Percentiles rank a stretch among this genome's conserved stretches.
phyloP scores from a whole-genome alignment of 2,797 vertebrate genomes.

The Thamnophis elegans region DNA sequence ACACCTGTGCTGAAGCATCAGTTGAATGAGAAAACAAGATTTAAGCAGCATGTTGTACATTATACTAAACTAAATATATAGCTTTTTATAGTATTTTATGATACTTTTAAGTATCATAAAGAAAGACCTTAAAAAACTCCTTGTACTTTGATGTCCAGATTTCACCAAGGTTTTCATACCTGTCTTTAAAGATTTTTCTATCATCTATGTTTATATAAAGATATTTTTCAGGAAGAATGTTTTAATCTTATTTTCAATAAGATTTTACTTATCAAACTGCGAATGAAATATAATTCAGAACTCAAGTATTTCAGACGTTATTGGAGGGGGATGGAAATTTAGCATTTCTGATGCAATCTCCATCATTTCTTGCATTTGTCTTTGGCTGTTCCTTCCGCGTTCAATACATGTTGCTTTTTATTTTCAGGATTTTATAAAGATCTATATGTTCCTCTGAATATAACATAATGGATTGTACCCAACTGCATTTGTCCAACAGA shows the following conservation, averaged over 20 bases:
- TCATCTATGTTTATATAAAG: fast-evolving
- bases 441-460: neutral
- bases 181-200: neutral
- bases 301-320: constrained; percentile 56
- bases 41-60: neutral
- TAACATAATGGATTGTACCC: neutral
- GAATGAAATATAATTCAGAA: neutral
- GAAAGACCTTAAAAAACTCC: neutral
- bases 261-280: constrained; percentile 17
- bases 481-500: neutral
- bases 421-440: neutral
- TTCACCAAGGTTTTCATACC: neutral
- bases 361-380: neutral
- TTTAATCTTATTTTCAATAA: constrained; percentile 9
- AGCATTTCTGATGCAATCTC: neutral
- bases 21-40: constrained; percentile 41
- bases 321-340: constrained; percentile 41
- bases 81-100: no score
- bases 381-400: neutral
- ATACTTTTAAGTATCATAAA: neutral
- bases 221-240: neutral
- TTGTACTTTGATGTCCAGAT: neutral
- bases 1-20: constrained; percentile 12
- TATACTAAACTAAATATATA: neutral
- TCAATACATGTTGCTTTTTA: neutral